Percentiles rank a stretch among this genome's conserved stretches.
phyloP scores from a whole-genome alignment of 2,888 invertebrate genomes.

The Sphaeridia pumilis region DNA sequence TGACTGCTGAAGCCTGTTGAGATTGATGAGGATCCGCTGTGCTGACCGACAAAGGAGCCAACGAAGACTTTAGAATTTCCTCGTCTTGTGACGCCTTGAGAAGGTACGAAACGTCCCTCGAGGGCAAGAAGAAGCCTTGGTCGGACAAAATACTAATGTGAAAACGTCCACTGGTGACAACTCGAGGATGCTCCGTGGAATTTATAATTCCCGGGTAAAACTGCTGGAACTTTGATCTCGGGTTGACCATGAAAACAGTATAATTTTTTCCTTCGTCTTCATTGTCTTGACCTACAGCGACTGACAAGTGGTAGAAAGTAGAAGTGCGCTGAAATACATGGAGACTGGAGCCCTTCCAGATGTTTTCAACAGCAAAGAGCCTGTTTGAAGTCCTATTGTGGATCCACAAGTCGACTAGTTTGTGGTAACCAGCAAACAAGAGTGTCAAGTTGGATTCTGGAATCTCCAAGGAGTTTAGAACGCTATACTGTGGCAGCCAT shows the following conservation, averaged over 20 bases:
- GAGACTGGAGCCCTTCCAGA: conserved; percentile 32
- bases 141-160: conserved; percentile 28
- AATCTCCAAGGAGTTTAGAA: conserved; percentile 22
- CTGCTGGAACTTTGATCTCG: conserved; percentile 21
- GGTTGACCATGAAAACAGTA: conserved; percentile 31
- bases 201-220: too few relatives aligned
- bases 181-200: not conserved
- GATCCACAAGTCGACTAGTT: conserved; percentile 32
- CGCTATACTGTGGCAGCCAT: conserved; percentile 27
- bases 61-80: too few relatives aligned
- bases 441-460: conserved; percentile 20
- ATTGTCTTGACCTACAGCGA: conserved; percentile 5
- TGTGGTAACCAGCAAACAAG: conserved; percentile 31
- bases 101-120: conserved; percentile 20
- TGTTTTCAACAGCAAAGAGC: conserved; percentile 27
- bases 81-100: too few relatives aligned
- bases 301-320: conserved; percentile 27
- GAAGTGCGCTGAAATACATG: conserved; percentile 26
- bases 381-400: conserved; percentile 18
- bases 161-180: conserved; percentile 19
- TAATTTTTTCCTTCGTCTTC: conserved; percentile 13
- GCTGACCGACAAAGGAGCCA: not conserved
- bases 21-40: not conserved
- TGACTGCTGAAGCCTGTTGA: not conserved
- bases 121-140: conserved; percentile 27